Evolutionary conservation across 2,113 vertebrate genomes (phyloP), one percentile per base, ranked within the genome.

Genomic region (Ptychochromis oligacanthus): DNA sequence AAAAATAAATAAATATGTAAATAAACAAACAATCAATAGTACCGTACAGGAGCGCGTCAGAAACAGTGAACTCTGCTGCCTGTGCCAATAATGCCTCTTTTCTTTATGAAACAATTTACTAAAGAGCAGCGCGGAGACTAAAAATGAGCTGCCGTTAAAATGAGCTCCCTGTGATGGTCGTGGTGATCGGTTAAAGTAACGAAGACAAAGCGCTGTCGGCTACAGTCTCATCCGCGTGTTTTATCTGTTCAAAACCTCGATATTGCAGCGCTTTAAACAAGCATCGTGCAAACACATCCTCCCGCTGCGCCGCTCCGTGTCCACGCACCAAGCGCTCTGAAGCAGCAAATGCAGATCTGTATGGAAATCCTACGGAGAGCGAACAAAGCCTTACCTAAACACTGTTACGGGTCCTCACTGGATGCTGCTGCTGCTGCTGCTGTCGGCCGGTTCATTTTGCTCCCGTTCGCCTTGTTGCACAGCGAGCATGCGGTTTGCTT

Each of bases 371-470:
- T 36, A 83, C 83, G 38, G 58, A 75, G 43, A 55, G 76, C 83
- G 80, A 93, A 94, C 91, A 93, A 93, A 90, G 90, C 84, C 93
- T 93, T 85, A 95, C 95, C 94, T 93, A 92, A 82, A 90, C 64
- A 14, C 80, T 11, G 90, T 74, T 77, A 67, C 81, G 61, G 65
- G 75, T 91, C 70, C 88, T 87, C 89, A 40, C 77, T 54, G 88
- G 80, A 20, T 78, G 77, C 6, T 60, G 75, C 12, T 74, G 65
- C 36, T 75, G 75, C 31, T 26, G 81, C 12, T 75, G 75, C 18
- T 75, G 67, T 28, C 75, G 60, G 31, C 7, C 43, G 82, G 81
- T 82, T 87, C 91, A 93, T 94, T 46, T 40, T 43, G 80, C 57
- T 80, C 74, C 80, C 2, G 74, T 40, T 65, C 83, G 75, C 79